Conservation (phyloP, 1,140 invertebrate species). For the Brachionus plicatilis region DNA sequence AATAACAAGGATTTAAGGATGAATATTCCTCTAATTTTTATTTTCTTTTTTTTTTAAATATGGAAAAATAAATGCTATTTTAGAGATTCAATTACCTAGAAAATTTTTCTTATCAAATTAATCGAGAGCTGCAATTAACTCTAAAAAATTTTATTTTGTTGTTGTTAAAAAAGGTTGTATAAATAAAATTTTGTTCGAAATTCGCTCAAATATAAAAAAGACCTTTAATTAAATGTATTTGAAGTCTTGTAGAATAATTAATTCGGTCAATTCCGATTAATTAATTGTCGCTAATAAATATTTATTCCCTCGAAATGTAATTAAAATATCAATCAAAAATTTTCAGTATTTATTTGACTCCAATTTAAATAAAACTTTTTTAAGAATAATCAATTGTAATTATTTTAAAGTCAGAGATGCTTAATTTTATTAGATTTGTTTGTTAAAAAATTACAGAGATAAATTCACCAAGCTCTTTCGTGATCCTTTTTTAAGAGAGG, state of each 20-base stretch:
- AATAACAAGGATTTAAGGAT: background rate
- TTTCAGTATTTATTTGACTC: too few species aligned
- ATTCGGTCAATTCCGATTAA: conserved; percentile 8
- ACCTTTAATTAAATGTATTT: background rate
- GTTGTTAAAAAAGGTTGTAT: background rate
- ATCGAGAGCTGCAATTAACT: background rate
- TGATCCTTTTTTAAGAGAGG: background rate
- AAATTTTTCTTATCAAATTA: background rate
- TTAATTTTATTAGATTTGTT: background rate
- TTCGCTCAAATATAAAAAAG: background rate
- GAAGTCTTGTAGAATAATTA: background rate
- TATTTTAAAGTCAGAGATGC: background rate
- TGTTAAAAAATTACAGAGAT: too few species aligned
- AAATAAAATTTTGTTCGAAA: background rate
- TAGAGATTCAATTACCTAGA: conserved; percentile 19
- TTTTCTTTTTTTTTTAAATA: background rate
- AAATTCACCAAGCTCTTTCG: too few species aligned
- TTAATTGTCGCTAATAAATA: conserved; percentile 13
- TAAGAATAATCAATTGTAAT: too few species aligned
- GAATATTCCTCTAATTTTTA: background rate
- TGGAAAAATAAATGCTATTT: background rate
- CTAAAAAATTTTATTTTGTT: background rate
- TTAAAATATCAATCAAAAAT: background rate
- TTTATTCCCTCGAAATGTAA: background rate
- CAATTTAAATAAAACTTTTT: too few species aligned